These are phyloP conservation scores for Ennomos quercinarius DNA, from an alignment of 2,888 invertebrate genomes.

Conservation along the genomic window DNA sequence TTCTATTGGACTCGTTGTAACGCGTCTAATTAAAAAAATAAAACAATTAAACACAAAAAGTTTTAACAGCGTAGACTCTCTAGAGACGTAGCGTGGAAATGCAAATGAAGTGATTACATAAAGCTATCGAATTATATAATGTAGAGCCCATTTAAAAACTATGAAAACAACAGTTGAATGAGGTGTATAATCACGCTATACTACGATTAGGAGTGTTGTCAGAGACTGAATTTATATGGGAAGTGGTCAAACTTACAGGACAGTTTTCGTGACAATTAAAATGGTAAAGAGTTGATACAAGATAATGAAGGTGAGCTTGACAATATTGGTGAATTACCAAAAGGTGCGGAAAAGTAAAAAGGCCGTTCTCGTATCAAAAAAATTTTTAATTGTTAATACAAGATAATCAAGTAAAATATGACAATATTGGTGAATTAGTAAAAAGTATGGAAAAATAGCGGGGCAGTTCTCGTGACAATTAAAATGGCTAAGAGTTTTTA, in stretches of 20 bases:
- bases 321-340: no score
- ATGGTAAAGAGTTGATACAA: background rate
- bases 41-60: background rate
- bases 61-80: constrained; percentile 26
- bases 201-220: constrained; percentile 59
- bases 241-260: constrained; percentile 47
- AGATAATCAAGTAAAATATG: no score
- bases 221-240: constrained; percentile 64
- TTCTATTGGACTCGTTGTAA: no score
- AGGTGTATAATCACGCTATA: constrained; percentile 70
- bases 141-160: constrained; percentile 37
- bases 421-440: no score
- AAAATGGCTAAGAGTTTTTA: background rate
- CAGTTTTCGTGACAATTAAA: constrained; percentile 21
- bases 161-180: constrained; percentile 54
- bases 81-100: constrained; percentile 36
- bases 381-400: no score
- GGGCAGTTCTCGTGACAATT: constrained; percentile 22
- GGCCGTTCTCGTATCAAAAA: no score
- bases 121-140: constrained; percentile 38
- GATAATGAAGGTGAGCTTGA: no score
- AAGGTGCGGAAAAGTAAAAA: no score
- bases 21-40: no score
- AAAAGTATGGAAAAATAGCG: no score
- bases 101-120: constrained; percentile 44